Conservation (phyloP, 1,140 invertebrate species). For the Neoseiulus cucumeris region DNA sequence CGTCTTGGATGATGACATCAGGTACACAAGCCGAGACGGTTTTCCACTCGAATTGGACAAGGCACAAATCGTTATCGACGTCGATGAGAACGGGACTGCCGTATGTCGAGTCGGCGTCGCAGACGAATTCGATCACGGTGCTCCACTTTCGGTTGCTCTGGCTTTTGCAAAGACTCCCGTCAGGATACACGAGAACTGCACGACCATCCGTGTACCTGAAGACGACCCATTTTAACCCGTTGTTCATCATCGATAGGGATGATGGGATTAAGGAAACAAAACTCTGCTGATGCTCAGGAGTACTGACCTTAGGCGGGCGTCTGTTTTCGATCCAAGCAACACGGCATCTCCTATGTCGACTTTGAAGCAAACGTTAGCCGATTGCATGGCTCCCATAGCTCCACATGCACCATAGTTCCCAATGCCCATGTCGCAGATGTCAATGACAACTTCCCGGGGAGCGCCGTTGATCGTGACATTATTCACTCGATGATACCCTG, state of each 20-base stretch:
- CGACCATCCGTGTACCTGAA: constrained; percentile 16
- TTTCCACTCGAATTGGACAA: constrained; percentile 17
- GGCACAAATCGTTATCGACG: constrained; percentile 15
- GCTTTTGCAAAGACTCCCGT: neutral
- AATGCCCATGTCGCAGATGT: neutral
- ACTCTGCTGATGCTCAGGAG: no score
- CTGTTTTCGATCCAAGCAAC: neutral
- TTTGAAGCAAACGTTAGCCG: neutral
- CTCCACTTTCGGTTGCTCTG: constrained; percentile 10
- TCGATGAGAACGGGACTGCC: constrained; percentile 14
- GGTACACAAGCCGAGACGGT: constrained; percentile 14
- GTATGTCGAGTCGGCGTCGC: constrained; percentile 13
- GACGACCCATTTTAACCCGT: neutral
- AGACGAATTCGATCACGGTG: constrained; percentile 18
- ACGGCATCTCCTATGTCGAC: neutral
- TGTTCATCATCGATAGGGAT: no score
- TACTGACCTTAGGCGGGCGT: neutral
- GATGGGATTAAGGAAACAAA: no score
- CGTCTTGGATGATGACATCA: neutral
- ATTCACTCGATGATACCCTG: neutral
- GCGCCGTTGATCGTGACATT: neutral
- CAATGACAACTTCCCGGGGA: neutral
- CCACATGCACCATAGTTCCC: neutral
- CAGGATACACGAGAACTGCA: constrained; percentile 14
- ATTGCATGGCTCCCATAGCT: neutral